Evolutionary conservation across 2,113 vertebrate genomes (phyloP), one percentile per base, ranked within the genome.

Genomic region (Picathartes gymnocephalus): DNA sequence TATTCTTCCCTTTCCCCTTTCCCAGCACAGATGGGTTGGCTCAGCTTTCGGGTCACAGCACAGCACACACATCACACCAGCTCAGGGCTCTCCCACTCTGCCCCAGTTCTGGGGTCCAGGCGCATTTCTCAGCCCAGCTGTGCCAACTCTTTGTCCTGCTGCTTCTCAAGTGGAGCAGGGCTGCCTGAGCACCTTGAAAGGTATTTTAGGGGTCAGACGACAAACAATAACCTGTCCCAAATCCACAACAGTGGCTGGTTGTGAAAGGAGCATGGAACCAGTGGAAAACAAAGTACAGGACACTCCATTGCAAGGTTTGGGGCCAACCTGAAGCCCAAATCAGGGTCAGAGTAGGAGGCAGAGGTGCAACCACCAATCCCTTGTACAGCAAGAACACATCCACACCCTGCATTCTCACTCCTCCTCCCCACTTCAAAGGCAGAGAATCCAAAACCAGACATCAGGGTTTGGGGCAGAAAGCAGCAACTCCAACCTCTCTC

Each of bases 391-490:
- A 24, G 48, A 60, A 71, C 14, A 20, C 5, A 4, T 9, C 81
- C 62, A 40, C 42, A 20, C 3, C 3, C 18, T 27, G 54, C 0
- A 1, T 35, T 54, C 51, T 22, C 1, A 0, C 50, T 40, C 76
- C 56, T 84, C 37, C 11, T 1, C 30, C 61, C 31, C 42, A 22
- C 69, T 56, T 77, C 47, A 53, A 39, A 87, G 61, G 20, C 47
- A 81, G 81, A 71, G 44, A 88, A 65, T 42, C 54, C 80, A 82
- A 85, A 84, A n/a, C 6, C 30, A 93, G 39, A 40, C 4, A 7
- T n/a, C 48, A 58, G 7, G 13, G 33, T 82, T 85, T 94, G 62
- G 82, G 84, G 48, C 77, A 83, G 70, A 66, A 94, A 87, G 37
- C 44, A 83, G 37, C 47, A 78, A 40, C 33, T 88, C 88, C 88